A percentile compares a stretch with the other conserved stretches of the same genome.
phyloP scores from a whole-genome alignment of 2,797 vertebrate genomes.

The Takifugu ocellatus region DNA sequence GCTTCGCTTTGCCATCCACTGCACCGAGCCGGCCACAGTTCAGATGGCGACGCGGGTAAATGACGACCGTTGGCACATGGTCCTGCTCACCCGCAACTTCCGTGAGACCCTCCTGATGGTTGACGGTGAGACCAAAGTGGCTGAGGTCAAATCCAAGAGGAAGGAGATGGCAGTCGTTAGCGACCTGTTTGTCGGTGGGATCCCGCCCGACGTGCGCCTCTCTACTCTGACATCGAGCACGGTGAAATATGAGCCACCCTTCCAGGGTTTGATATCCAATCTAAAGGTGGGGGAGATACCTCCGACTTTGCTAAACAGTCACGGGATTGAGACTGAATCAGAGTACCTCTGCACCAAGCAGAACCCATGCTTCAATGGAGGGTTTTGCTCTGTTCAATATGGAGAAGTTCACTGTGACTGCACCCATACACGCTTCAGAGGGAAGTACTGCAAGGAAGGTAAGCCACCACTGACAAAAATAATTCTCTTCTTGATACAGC shows the following conservation, averaged over 20 bases:
- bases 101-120: conserved; percentile 86
- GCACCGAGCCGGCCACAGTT: conserved; percentile 85
- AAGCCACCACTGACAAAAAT: conserved; percentile 44
- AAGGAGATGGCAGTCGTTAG: conserved; percentile 92
- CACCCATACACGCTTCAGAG: conserved; percentile 85
- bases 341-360: conserved; percentile 83
- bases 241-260: conserved; percentile 91
- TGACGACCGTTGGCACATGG: conserved; percentile 94
- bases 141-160: conserved; percentile 88
- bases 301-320: conserved; percentile 85
- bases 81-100: conserved; percentile 86
- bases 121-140: conserved; percentile 85
- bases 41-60: conserved; percentile 81
- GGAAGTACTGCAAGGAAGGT: conserved; percentile 94
- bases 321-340: conserved; percentile 85
- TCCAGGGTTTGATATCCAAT: conserved; percentile 87
- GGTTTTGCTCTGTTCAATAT: conserved; percentile 80
- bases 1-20: conserved; percentile 90
- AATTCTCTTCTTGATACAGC: background rate
- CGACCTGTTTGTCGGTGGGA: conserved; percentile 92
- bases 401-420: conserved; percentile 90
- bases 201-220: conserved; percentile 89
- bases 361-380: conserved; percentile 90
- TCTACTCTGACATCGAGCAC: conserved; percentile 91
- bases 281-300: conserved; percentile 89